Evolutionary conservation across 2,888 invertebrate species (phyloP).

Genomic region (Celastrina argiolus): DNA sequence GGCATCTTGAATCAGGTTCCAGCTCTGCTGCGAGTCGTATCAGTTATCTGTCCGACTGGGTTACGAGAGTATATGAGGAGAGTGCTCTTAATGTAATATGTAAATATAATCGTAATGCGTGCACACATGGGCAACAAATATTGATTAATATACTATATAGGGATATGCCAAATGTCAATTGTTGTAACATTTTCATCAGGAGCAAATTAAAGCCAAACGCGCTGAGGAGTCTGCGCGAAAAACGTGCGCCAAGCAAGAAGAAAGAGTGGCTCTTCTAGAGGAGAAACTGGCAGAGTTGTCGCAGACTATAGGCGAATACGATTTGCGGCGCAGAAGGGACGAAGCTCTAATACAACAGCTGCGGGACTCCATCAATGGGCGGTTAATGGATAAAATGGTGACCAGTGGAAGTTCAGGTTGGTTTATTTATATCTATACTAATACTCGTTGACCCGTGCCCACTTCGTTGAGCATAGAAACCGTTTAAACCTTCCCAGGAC

Average conservation of each 20-base stretch:
- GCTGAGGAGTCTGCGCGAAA: slow-evolving; percentile 85
- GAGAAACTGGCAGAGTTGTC: slow-evolving; percentile 87
- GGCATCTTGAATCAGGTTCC: no score
- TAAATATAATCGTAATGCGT: no score
- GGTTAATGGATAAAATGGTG: slow-evolving; percentile 46
- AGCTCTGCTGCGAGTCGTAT: no score
- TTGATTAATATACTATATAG: no score
- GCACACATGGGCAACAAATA: no score
- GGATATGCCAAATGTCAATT: no score
- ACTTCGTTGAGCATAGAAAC: no score
- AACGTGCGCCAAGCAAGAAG: slow-evolving; percentile 84
- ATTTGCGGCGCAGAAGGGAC: slow-evolving; percentile 83
- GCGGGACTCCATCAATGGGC: slow-evolving; percentile 67
- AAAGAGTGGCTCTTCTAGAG: slow-evolving; percentile 86
- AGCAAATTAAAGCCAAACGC: slow-evolving; percentile 83
- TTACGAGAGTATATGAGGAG: no score
- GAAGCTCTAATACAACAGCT: slow-evolving; percentile 84
- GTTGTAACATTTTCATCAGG: slow-evolving; percentile 53
- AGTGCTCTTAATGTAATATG: no score
- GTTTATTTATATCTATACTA: neutral
- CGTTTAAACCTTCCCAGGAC: no score
- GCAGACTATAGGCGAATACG: slow-evolving; percentile 86
- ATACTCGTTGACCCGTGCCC: no score
- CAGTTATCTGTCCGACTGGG: no score
- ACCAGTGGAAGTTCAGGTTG: neutral